Base-by-base conservation (phyloP, 2,113 vertebrate genomes). In the Limanda limanda region DNA sequence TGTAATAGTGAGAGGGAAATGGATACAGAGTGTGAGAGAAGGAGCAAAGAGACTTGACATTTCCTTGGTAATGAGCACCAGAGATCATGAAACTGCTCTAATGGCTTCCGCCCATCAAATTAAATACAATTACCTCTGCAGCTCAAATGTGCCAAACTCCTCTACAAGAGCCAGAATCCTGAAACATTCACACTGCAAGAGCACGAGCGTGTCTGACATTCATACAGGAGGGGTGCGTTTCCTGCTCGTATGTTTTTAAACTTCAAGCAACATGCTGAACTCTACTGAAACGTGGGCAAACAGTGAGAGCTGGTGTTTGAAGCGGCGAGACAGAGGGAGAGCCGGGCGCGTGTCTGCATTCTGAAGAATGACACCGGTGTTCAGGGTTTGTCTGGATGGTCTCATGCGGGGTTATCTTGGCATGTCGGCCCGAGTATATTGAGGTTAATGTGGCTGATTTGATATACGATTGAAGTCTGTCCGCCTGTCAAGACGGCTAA, bases 101-200 rank as follows among this genome's bases (percentile, higher is more conserved):
- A 92, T 82, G 27, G 47, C 74, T 89, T 92, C 87, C 74, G 80
- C 78, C 61, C 42, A 76, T 90, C 87, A 91, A 89, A 92, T 91
- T 75, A 88, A 88, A 91, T 72, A 83, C 61, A 84, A 86, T 90
- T 91, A 86, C 60, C 76, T 0, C 15, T 76, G 78, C 72, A 77
- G 81, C 79, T 89, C 74, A 67, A 74, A 88, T 71, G 62, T n/a
- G 13, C 55, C 70, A 14, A 21, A 78, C 18, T 18, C 47, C 71
- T 54, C 56, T 48, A 7, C 40, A 63, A 82, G 67, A 82, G 47
- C 31, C 51, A 82, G 68, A 63, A 76, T 40, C 74, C 55, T 66
- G 66, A 81, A 82, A 81, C 60, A 75, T 51, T 76, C 15, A 27
- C 52, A 21, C 54, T 0, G 1, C 52, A 52, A 1, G 1, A 70